These are phyloP conservation scores for sheep (Ovis aries) DNA, from an alignment of 2,113 vertebrate species.

Conservation along the genomic window DNA sequence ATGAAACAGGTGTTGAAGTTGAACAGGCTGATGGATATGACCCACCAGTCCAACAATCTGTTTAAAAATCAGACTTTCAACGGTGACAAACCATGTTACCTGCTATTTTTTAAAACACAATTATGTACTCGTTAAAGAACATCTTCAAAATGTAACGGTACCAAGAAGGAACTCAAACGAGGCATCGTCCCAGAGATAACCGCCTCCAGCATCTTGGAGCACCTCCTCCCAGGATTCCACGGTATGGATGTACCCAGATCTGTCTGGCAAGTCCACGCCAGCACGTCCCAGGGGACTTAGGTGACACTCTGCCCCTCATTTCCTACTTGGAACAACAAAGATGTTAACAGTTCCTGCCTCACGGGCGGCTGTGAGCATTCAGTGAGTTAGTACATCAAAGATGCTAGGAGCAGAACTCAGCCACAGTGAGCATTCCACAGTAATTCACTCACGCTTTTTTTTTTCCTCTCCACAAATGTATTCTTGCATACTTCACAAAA, in stretches of 20 bases:
- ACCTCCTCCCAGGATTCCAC: fast-evolving
- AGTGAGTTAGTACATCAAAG: fast-evolving
- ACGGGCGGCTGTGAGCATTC: fast-evolving
- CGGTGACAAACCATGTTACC: not conserved
- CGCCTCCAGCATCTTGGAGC: fast-evolving
- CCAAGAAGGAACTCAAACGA: not conserved
- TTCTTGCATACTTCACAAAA: not conserved
- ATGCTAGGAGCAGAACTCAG: not conserved
- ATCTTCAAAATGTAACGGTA: not conserved
- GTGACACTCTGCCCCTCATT: not conserved
- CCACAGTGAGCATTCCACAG: fast-evolving
- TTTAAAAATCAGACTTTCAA: not conserved
- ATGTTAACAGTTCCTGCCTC: not conserved
- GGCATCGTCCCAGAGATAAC: not conserved
- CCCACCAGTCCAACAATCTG: not conserved
- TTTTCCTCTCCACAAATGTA: not conserved
- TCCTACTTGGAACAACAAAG: not conserved
- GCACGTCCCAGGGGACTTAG: fast-evolving
- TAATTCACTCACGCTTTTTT: fast-evolving
- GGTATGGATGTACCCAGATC: fast-evolving
- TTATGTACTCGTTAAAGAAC: not conserved
- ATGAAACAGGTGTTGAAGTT: not conserved
- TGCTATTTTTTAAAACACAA: not conserved
- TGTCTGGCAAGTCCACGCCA: not conserved
- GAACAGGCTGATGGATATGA: not conserved